These are phyloP conservation scores for Notothenia coriiceps DNA, from an alignment of 2,113 vertebrate genomes.

Conservation along the genomic window DNA sequence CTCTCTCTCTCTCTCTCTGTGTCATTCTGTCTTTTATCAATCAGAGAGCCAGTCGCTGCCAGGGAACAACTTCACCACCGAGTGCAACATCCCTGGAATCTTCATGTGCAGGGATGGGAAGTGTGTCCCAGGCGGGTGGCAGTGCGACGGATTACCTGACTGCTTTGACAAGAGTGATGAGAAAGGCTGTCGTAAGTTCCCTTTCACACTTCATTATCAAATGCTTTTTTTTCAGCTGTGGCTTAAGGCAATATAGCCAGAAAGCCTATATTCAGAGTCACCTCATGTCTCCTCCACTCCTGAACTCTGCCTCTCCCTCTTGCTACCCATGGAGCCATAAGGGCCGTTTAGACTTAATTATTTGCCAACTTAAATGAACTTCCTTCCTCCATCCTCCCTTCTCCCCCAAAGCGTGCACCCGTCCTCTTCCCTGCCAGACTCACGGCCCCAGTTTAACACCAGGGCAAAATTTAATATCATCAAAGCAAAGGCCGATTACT, in stretches of 20 bases:
- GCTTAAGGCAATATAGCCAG: conserved; percentile 5
- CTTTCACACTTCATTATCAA: conserved; percentile 10
- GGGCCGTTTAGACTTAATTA: conserved; percentile 48
- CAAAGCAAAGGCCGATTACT: conserved; percentile 67
- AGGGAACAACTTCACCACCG: conserved; percentile 95
- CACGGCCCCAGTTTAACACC: conserved; percentile 55
- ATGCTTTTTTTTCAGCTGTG: not conserved
- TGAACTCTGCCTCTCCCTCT: conserved; percentile 5
- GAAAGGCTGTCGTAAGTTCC: conserved; percentile 94
- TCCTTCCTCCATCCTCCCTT: conserved; percentile 19
- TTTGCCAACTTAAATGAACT: conserved; percentile 51
- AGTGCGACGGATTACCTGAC: conserved; percentile 93
- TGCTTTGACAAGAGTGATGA: conserved; percentile 97
- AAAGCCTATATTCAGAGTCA: conserved; percentile 26
- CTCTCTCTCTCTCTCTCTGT: not conserved
- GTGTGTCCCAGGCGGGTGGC: conserved; percentile 93
- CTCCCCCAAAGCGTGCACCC: not conserved
- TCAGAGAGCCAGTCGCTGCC: conserved; percentile 94
- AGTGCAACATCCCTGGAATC: conserved; percentile 97
- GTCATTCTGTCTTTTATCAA: conserved; percentile 14
- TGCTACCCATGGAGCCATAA: conserved; percentile 34
- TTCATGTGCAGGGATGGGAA: conserved; percentile 96
- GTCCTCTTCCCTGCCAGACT: conserved; percentile 6
- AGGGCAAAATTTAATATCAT: conserved; percentile 65
- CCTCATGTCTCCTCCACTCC: conserved; percentile 25